A percentile compares a stretch with the other conserved stretches of the same genome.
These are phyloP conservation scores for Sympetrum striolatum DNA, from an alignment of 2,888 invertebrate genomes.

Conservation along the genomic window DNA sequence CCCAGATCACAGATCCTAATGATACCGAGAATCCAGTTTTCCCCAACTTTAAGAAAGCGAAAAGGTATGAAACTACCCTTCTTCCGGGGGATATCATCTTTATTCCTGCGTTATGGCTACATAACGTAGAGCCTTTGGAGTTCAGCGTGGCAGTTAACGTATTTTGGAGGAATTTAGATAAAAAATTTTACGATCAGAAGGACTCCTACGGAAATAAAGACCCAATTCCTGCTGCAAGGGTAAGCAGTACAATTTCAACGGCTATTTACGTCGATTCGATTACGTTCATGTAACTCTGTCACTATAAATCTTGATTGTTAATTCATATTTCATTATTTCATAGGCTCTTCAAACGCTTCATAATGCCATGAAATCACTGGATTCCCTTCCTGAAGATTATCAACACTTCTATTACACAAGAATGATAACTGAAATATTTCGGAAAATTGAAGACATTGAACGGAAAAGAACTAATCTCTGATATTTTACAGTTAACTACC, in stretches of 20 bases:
- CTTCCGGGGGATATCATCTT: conserved; percentile 63
- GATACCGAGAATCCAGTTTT: conserved; percentile 58
- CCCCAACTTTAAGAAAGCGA: conserved; percentile 59
- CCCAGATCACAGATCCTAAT: conserved; percentile 62
- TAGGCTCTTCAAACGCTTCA: conserved; percentile 60
- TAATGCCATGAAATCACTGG: conserved; percentile 59
- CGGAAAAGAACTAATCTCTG: neutral
- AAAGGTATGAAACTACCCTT: conserved; percentile 57
- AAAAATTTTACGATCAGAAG: conserved; percentile 60
- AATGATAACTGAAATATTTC: conserved; percentile 56
- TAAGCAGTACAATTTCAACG: conserved; percentile 46
- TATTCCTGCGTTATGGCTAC: conserved; percentile 67
- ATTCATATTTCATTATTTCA: conserved; percentile 34
- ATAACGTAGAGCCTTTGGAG: conserved; percentile 61
- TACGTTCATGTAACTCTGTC: too few relatives aligned
- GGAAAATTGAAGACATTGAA: conserved; percentile 8
- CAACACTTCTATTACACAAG: conserved; percentile 61
- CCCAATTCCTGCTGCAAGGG: conserved; percentile 59
- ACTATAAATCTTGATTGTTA: neutral
- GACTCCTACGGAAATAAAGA: conserved; percentile 66
- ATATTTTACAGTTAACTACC: neutral
- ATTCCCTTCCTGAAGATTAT: conserved; percentile 60
- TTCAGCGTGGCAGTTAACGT: conserved; percentile 64
- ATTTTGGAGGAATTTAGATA: conserved; percentile 62
- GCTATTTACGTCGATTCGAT: too few relatives aligned